These are phyloP conservation scores for Oryzias javanicus DNA, from an alignment of 2,113 vertebrate genomes.

Conservation along the genomic window DNA sequence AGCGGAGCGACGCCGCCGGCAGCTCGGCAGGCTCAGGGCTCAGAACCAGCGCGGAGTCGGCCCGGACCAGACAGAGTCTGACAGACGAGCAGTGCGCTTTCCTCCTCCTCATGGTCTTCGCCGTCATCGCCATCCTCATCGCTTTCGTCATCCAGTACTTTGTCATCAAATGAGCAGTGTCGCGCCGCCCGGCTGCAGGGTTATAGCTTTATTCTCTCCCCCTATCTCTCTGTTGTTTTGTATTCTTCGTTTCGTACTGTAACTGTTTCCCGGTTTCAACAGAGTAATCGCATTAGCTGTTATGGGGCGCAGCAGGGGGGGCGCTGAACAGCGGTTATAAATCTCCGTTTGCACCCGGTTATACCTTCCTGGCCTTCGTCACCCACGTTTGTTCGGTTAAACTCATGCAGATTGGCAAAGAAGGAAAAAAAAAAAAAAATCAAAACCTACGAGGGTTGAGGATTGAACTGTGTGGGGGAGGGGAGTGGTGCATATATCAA, in stretches of 20 bases:
- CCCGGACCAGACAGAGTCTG: constrained; percentile 80
- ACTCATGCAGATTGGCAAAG: constrained; percentile 17
- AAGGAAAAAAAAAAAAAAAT: constrained; percentile 18
- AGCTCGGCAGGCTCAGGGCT: constrained; percentile 64
- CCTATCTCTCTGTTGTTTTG: constrained; percentile 50
- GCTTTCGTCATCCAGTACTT: constrained; percentile 98
- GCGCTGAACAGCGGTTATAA: constrained; percentile 15
- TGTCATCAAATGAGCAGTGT: constrained; percentile 89
- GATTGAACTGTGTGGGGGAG: background rate
- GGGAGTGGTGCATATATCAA: constrained; percentile 11
- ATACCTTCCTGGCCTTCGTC: constrained; percentile 34
- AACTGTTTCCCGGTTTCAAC: constrained; percentile 33
- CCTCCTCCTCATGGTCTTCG: constrained; percentile 92
- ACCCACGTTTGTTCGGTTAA: constrained; percentile 31
- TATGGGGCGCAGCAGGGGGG: constrained; percentile 17
- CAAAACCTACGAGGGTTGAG: background rate
- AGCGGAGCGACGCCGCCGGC: constrained; percentile 78
- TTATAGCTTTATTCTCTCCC: constrained; percentile 64
- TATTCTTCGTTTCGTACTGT: constrained; percentile 53
- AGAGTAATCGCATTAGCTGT: constrained; percentile 35
- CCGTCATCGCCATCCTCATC: constrained; percentile 93
- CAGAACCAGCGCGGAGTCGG: constrained; percentile 76
- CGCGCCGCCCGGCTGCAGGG: constrained; percentile 50
- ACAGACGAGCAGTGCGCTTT: constrained; percentile 95
- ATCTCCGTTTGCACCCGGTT: constrained; percentile 25